phyloP scores from a whole-genome alignment of 1,140 invertebrate species.

The Papilio xuthus region DNA sequence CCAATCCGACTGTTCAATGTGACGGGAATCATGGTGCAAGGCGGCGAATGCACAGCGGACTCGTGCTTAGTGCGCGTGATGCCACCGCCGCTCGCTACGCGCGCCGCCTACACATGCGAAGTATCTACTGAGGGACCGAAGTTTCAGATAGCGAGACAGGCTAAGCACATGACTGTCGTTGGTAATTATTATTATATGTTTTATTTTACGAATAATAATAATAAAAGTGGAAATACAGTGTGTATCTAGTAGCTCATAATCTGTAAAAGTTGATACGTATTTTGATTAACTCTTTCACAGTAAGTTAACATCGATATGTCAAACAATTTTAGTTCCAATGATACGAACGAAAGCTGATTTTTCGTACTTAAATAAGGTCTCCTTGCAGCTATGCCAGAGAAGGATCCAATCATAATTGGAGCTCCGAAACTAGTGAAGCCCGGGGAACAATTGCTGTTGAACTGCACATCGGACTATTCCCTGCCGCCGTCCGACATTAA shows the following conservation, averaged over 20 bases:
- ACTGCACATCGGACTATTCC: constrained; percentile 83
- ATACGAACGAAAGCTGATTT: neutral
- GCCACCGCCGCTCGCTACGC: constrained; percentile 77
- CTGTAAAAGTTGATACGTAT: neutral
- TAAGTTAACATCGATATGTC: neutral
- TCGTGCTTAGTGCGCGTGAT: constrained; percentile 81
- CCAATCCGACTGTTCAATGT: constrained; percentile 73
- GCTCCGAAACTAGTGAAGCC: constrained; percentile 81
- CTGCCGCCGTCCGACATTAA: constrained; percentile 83
- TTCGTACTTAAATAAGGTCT: constrained; percentile 54
- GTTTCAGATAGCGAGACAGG: constrained; percentile 82
- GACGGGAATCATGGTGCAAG: constrained; percentile 73
- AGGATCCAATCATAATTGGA: constrained; percentile 82
- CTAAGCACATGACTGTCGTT: constrained; percentile 84
- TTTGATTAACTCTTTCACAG: neutral
- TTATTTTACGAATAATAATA: neutral
- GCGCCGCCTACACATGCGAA: constrained; percentile 84
- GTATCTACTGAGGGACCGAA: constrained; percentile 85
- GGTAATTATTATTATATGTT: constrained; percentile 76
- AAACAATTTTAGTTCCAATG: neutral
- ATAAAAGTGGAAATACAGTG: neutral
- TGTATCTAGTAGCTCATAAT: neutral
- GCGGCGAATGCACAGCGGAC: constrained; percentile 76
- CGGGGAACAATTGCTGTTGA: constrained; percentile 82
- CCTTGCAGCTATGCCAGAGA: constrained; percentile 82